A percentile compares a stretch with the other conserved stretches of the same genome.
phyloP scores from a whole-genome alignment of 2,113 vertebrate species.

The Cyanoderma ruficeps region DNA sequence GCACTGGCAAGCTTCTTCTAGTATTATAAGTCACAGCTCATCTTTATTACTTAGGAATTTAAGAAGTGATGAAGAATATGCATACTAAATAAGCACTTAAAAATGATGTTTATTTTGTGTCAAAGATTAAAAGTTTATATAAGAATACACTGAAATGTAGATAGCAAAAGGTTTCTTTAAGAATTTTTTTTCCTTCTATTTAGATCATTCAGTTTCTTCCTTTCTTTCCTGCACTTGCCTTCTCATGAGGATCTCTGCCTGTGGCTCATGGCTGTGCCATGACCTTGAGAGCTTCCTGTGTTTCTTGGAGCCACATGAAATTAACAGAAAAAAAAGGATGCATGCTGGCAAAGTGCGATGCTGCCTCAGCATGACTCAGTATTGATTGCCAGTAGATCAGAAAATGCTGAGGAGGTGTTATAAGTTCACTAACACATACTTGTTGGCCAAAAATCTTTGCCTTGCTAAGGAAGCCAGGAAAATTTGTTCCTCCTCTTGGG shows the following conservation, averaged over 20 bases:
- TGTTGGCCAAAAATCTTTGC: not conserved
- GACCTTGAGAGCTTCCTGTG: not conserved
- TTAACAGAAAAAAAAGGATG: not conserved
- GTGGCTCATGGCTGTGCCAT: not conserved
- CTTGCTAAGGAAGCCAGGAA: not conserved
- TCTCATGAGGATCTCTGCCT: not conserved
- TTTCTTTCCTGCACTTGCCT: not conserved
- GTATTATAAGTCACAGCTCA: conserved; percentile 5
- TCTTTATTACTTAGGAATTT: conserved; percentile 21
- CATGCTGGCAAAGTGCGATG: not conserved
- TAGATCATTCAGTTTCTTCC: not conserved
- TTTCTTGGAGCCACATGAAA: not conserved
- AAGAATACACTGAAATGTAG: conserved; percentile 59
- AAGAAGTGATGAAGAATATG: conserved; percentile 18
- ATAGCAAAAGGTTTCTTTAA: not conserved
- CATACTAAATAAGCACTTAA: conserved; percentile 25
- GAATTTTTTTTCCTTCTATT: not conserved
- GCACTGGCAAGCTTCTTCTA: conserved; percentile 53
- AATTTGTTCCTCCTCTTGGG: not conserved
- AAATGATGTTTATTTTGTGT: conserved; percentile 44
- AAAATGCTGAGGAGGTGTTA: not conserved
- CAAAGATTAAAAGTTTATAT: conserved; percentile 21
- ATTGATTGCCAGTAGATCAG: not conserved
- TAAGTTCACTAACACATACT: not conserved
- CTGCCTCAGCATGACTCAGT: not conserved